Percentiles rank a stretch among this genome's conserved stretches.
phyloP scores from a whole-genome alignment of 2,888 invertebrate species.

The Nomada flava region DNA sequence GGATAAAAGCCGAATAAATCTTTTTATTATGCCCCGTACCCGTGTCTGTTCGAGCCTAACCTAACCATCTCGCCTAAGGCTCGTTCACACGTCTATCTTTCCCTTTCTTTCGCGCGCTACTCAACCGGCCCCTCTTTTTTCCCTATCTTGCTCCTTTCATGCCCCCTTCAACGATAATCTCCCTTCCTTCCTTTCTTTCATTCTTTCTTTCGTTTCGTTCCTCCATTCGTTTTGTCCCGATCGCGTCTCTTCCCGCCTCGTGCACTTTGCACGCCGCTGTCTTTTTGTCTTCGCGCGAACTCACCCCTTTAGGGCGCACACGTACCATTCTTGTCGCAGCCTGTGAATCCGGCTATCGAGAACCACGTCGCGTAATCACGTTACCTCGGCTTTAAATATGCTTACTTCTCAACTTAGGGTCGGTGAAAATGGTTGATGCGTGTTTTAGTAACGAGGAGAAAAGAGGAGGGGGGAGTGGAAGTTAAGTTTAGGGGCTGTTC shows the following conservation, averaged over 20 bases:
- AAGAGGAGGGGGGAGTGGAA: too few relatives aligned
- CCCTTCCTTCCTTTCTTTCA: slow-evolving; percentile 15
- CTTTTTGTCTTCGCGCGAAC: slow-evolving; percentile 22
- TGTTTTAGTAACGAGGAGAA: too few relatives aligned
- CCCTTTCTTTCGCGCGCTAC: slow-evolving; percentile 41
- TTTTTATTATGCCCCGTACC: slow-evolving; percentile 83
- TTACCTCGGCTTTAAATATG: too few relatives aligned
- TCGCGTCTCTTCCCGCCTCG: neutral
- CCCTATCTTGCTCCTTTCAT: slow-evolving; percentile 61
- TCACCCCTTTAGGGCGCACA: neutral
- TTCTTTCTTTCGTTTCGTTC: slow-evolving; percentile 2
- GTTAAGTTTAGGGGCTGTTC: too few relatives aligned
- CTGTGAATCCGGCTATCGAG: slow-evolving; percentile 46
- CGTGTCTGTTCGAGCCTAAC: slow-evolving; percentile 72
- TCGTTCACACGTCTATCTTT: slow-evolving; percentile 71
- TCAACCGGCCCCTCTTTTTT: slow-evolving; percentile 29
- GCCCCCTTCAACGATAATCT: slow-evolving; percentile 47
- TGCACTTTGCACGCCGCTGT: slow-evolving; percentile 37
- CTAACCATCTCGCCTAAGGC: slow-evolving; percentile 68
- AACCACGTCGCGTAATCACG: slow-evolving; percentile 28
- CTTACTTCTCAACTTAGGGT: neutral
- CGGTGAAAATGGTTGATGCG: too few relatives aligned
- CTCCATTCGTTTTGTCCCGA: slow-evolving; percentile 2
- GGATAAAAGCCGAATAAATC: slow-evolving; percentile 84
- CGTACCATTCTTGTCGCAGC: neutral